These are phyloP conservation scores for Leiothrix lutea DNA, from an alignment of 2,113 vertebrate genomes.

Conservation along the genomic window DNA sequence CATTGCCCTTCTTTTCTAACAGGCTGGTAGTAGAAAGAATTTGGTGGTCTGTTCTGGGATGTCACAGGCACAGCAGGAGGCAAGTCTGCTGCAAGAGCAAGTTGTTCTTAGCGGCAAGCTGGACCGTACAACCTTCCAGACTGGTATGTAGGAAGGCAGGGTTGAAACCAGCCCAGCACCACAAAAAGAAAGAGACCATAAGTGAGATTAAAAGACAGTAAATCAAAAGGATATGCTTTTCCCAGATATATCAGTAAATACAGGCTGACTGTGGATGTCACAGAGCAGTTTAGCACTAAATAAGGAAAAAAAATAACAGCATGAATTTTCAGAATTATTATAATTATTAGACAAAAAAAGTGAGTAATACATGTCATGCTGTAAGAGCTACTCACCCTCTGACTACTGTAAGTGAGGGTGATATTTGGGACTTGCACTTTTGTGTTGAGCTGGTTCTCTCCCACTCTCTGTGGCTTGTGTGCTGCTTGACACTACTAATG, in stretches of 20 bases:
- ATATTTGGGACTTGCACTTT: fast-evolving
- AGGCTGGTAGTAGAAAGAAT: background rate
- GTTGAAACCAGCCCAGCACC: background rate
- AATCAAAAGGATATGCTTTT: background rate
- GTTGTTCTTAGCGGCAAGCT: background rate
- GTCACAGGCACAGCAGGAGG: background rate
- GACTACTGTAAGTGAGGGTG: background rate
- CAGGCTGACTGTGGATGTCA: background rate
- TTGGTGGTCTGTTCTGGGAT: background rate
- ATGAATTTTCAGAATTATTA: background rate
- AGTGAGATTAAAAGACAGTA: background rate
- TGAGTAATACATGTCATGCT: background rate
- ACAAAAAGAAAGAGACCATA: background rate
- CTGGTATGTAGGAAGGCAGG: background rate
- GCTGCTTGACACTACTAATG: background rate
- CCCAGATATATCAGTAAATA: background rate
- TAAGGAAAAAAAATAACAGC: background rate
- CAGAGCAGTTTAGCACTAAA: background rate
- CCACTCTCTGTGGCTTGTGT: background rate
- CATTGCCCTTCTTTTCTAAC: background rate
- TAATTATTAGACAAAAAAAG: background rate
- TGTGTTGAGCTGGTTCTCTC: background rate
- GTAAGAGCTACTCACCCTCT: background rate
- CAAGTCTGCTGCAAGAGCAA: background rate
- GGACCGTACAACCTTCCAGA: background rate